Evolutionary conservation across 2,888 invertebrate genomes (phyloP).

Genomic region (Nomada hirtipes): DNA sequence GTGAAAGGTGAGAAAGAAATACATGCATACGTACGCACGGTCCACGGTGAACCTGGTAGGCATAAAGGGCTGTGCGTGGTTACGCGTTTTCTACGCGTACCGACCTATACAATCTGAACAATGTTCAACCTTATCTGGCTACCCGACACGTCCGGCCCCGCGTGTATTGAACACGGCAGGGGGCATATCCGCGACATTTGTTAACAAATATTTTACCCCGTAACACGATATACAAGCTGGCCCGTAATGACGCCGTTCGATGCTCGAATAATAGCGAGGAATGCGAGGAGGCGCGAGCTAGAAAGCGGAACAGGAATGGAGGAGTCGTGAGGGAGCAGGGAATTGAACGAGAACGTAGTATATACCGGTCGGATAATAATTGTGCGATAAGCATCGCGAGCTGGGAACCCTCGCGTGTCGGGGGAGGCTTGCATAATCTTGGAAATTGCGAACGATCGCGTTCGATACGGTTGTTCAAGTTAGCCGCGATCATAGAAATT

Average conservation of each 20-base stretch:
- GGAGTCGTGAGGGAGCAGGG: background rate
- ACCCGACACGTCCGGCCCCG: slow-evolving; percentile 60
- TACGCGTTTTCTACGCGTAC: slow-evolving; percentile 60
- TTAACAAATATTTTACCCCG: slow-evolving; percentile 79
- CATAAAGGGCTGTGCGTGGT: slow-evolving; percentile 54
- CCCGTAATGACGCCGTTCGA: slow-evolving; percentile 51
- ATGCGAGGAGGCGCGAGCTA: slow-evolving; percentile 18
- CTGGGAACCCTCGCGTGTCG: background rate
- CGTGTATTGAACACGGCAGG: slow-evolving; percentile 48
- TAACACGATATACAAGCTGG: slow-evolving; percentile 70
- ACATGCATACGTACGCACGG: background rate
- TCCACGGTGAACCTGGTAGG: slow-evolving; percentile 19
- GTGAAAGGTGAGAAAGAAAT: slow-evolving; percentile 24
- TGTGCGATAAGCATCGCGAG: slow-evolving; percentile 32
- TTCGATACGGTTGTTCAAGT: background rate
- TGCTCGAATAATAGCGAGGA: slow-evolving; percentile 52
- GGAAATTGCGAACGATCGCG: background rate
- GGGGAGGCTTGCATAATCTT: background rate
- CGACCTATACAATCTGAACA: slow-evolving; percentile 43
- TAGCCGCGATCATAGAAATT: background rate
- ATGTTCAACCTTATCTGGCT: slow-evolving; percentile 57
- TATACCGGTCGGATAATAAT: slow-evolving; percentile 37
- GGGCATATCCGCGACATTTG: slow-evolving; percentile 72
- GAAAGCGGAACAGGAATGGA: slow-evolving; percentile 31
- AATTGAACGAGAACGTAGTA: background rate